phyloP scores from a whole-genome alignment of 2,113 vertebrate genomes.

The Monopterus albus region DNA sequence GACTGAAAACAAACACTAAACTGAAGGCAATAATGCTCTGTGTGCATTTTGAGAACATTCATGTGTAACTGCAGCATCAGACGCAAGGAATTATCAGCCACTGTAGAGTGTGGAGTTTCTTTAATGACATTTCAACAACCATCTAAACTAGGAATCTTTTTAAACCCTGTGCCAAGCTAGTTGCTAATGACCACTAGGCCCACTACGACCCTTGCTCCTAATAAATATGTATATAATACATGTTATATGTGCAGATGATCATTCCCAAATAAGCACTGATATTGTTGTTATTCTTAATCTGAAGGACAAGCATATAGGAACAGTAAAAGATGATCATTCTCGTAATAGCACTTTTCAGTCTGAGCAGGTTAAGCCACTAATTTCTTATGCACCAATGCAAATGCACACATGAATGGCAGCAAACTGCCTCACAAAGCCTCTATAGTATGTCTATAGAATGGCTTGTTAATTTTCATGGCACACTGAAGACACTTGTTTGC shows the following conservation, averaged over 20 bases:
- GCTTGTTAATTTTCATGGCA: slow-evolving; percentile 5
- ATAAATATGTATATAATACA: background rate
- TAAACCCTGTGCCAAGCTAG: no score
- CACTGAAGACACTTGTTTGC: background rate
- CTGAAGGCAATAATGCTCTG: background rate
- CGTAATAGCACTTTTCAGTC: background rate
- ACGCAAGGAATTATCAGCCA: background rate
- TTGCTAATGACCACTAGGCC: no score
- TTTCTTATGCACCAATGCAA: background rate
- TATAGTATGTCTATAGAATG: slow-evolving; percentile 6
- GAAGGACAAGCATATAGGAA: background rate
- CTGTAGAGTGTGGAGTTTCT: background rate
- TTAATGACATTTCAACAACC: background rate
- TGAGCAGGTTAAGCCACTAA: background rate
- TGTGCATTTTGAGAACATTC: background rate
- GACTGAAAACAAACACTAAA: background rate
- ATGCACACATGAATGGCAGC: background rate
- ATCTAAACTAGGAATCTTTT: background rate
- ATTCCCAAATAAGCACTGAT: no score
- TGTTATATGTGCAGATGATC: background rate
- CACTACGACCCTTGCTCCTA: background rate
- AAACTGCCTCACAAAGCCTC: background rate
- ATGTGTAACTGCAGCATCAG: background rate
- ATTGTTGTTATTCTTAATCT: no score
- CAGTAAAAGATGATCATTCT: background rate